These are phyloP conservation scores for Sycophila sp. DNA, from an alignment of 1,140 invertebrate species.

Conservation along the genomic window DNA sequence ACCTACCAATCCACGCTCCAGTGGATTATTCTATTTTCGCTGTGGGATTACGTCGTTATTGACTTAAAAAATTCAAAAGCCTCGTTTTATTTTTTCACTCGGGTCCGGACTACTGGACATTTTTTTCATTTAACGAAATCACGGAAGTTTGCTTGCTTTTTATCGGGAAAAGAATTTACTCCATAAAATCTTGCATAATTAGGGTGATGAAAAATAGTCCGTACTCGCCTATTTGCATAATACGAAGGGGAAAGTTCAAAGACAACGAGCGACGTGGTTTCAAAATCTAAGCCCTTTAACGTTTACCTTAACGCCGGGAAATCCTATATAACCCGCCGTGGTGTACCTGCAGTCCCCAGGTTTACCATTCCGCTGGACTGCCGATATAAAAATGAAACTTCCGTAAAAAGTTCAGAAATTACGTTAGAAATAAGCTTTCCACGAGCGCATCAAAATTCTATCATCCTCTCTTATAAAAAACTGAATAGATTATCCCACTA, in stretches of 20 bases:
- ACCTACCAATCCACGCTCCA: no score
- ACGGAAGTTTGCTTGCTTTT: no score
- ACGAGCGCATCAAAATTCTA: slow-evolving; percentile 57
- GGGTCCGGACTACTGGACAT: not conserved
- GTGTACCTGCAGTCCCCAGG: no score
- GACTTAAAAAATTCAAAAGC: no score
- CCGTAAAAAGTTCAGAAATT: not conserved
- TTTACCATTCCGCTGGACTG: no score
- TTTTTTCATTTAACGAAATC: not conserved
- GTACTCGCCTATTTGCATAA: not conserved
- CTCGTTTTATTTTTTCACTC: no score
- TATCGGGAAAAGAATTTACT: no score
- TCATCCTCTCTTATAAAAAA: no score
- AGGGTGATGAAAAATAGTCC: not conserved
- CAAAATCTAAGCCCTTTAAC: slow-evolving; percentile 16
- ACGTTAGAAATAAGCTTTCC: slow-evolving; percentile 12
- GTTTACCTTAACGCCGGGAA: slow-evolving; percentile 10
- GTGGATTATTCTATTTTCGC: not conserved
- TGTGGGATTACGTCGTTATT: not conserved
- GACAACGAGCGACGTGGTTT: not conserved
- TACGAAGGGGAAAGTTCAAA: slow-evolving; percentile 4
- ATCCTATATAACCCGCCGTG: not conserved
- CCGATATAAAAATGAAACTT: slow-evolving; percentile 21
- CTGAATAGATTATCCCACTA: no score
- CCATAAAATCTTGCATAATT: no score